Base-by-base conservation (phyloP, 2,888 invertebrate species). In the Nipponacmea schrenckii region DNA sequence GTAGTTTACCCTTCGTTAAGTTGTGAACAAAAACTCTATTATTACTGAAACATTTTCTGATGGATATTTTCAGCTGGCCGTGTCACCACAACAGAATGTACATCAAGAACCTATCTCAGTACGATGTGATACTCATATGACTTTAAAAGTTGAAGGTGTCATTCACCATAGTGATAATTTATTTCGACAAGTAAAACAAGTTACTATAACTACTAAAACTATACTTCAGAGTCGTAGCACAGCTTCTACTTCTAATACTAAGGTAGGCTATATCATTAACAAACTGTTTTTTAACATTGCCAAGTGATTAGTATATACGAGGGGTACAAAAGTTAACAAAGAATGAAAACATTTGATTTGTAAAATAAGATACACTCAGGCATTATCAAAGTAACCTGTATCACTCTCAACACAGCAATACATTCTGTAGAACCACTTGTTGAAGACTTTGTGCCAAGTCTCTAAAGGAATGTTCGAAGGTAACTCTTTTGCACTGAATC, bases 131-230 rank as follows among this genome's bases (percentile, higher is more conserved):
- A 85, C 95, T 80, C 94, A 95, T 80, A 91, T 97, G 73, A 95
- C 96, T 0, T 92, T 97, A 31, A 96, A 96, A 90, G 94, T 97
- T 2, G 97, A 97, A 89, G 97, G 97, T 0, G 96, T 98, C 0
- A 92, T 97, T 66, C 93, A 94, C 81, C 85, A 84, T 70, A 85
- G 86, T 20, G 79, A 87, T 79, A 93, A 93, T 7, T 87, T 93
- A 15, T 94, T 93, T 86, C 91, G 95, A 50, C 92, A 92, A 83
- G 93, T 95, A 75, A 91, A 92, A 78, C 92, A 93, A 74, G 93
- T 95, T 73, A 92, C 93, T 80, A 91, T 95, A 46, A 93, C 92
- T 2, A 92, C 94, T 3, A 92, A 92, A 0, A 93, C 94, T 0
- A 91, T 92, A 82, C 89, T 92, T 68, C 77, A 81, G 56, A 80